Base-by-base conservation (phyloP, 1,140 invertebrate genomes). In the Aphelenchoides avenae region DNA sequence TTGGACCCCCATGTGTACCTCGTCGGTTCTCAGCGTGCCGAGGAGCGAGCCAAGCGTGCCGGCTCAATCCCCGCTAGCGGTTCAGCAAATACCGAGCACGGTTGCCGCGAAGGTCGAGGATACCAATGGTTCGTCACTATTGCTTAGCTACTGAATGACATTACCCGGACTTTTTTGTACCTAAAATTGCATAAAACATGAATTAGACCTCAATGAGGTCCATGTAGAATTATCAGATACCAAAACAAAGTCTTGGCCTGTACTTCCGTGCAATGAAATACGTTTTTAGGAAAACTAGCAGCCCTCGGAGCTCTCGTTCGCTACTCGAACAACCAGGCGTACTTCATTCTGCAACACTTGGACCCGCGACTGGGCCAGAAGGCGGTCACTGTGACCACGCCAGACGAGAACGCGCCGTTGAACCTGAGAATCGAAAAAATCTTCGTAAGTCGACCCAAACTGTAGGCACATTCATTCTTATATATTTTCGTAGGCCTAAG, bases 321-420 rank as follows among this genome's bases (percentile, higher is more conserved):
- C 24, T 70, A 50, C 37, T 44, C 65, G 24, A 66, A 34, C 13
- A 68, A 70, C 31, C 66, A 70, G 29, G 65, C 62, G 9, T 67
- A 67, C 34, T 70, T 67, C 33, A 53, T 70, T 41, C 29, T 71
- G 5, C 66, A 70, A 39, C 65, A 67, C 31, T 11, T 67, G 4
- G 65, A 67, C 34, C 9, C 31, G 7, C 11, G 26, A n/a, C 29
- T 67, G 20, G 39, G 40, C 15, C 39, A 68, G 27, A 67, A 67
- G 36, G 65, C 65, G 13, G 68, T 67, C 22, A 68, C 61, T 29
- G 26, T 67, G 20, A 42, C 24, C 13, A 46, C 33, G 13, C 50
- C 52, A 5, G 68, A 67, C 39, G 43, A 57, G 18, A 55, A 64
- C 24, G 31, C 33, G 29, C 62, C 54, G 13, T 39, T 67, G 22